Base-by-base conservation (phyloP, 1,140 invertebrate genomes). In the Drosophila asahinai region DNA sequence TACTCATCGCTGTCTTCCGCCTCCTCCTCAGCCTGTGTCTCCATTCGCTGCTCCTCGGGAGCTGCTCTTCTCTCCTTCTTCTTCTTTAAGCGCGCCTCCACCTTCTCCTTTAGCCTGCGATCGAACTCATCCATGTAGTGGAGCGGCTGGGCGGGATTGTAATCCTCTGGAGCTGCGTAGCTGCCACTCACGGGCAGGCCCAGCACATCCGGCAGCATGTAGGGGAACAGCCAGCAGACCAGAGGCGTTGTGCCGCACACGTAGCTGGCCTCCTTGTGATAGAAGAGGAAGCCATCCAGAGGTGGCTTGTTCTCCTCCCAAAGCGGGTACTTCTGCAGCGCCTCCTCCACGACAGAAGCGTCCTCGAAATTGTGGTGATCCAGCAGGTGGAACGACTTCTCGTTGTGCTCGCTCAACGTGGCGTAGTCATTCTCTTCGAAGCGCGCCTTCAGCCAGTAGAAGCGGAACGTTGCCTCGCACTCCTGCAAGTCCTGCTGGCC, bases 221-320 rank as follows among this genome's bases (percentile, higher is more conserved):
- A 98, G 1, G 96, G 94, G 91, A 97, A 98, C 1, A 98, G 93
- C 98, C 98, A 99, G 3, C 96, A 96, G 1, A 98, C 97, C 14
- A 99, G 93, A 0, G 98, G 98, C 0, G 97, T 97, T 40, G 94
- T 92, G 12, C 97, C 97, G 76, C 95, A 94, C 9, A 94, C 95
- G 80, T 99, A 99, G 76, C 96, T 95, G 0, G 95, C 95, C 74
- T 95, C 94, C 80, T 96, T 96, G 91, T 98, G 97, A 91, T 97
- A 98, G 93, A 98, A 98, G 25, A 98, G 89, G 15, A 97, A 89
- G 0, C 97, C 97, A 93, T 98, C 97, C 30, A 97, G 79, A 22
- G 86, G 62, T 3, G 95, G 93, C 33, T 87, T 51, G 52, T 93
- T 81, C 2, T 83, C 80, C 33, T 83, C 65, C 76, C 90, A 91